Evolutionary conservation across 2,113 vertebrate genomes (phyloP).

Genomic region (Thalassoma bifasciatum): DNA sequence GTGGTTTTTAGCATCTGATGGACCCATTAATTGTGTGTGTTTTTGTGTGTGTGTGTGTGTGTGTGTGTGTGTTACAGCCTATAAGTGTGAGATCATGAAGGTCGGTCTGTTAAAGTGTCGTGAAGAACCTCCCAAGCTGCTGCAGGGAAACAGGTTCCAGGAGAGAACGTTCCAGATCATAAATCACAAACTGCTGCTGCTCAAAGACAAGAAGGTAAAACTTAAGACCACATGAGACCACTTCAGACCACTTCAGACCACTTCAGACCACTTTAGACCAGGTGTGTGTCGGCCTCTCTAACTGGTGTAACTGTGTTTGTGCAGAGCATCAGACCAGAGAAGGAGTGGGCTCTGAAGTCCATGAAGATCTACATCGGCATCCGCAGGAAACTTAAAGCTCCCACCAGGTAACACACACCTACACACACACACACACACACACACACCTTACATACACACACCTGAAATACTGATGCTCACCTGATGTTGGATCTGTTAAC

Average conservation of each 20-base stretch:
- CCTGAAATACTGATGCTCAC: neutral
- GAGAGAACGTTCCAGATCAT: conserved; percentile 93
- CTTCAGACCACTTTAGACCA: too few relatives aligned
- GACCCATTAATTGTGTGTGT: too few relatives aligned
- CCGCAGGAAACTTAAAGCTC: conserved; percentile 93
- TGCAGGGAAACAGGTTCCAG: conserved; percentile 92
- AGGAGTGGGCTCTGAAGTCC: conserved; percentile 91
- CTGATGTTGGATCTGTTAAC: neutral
- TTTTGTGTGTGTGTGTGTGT: neutral
- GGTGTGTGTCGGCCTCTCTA: too few relatives aligned
- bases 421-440: conserved; percentile 27
- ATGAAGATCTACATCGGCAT: conserved; percentile 97
- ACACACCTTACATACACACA: neutral
- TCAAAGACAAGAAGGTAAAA: conserved; percentile 96
- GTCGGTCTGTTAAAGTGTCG: conserved; percentile 91
- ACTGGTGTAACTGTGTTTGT: conserved; percentile 9
- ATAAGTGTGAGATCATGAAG: conserved; percentile 89
- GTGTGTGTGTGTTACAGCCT: conserved; percentile 75
- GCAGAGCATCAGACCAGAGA: conserved; percentile 92
- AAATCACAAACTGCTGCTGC: conserved; percentile 88
- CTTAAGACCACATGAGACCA: neutral
- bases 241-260: too few relatives aligned
- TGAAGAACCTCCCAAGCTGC: conserved; percentile 91
- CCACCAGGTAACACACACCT: conserved; percentile 84
- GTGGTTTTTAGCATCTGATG: too few relatives aligned